Conservation (phyloP, 2,888 invertebrate genomes). For the Alloplasta piceator region DNA sequence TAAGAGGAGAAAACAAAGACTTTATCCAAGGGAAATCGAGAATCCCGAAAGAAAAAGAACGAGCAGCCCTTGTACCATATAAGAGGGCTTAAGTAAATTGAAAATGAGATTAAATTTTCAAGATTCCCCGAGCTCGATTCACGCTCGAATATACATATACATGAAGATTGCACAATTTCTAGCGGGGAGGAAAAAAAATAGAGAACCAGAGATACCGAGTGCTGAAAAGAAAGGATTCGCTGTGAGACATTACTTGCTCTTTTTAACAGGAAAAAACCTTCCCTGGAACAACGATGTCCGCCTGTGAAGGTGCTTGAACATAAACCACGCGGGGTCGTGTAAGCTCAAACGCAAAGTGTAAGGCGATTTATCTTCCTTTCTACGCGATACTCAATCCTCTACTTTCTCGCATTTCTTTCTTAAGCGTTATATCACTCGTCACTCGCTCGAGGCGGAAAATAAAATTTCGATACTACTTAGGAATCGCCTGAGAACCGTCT, state of each 20-base stretch:
- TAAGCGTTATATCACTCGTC: neutral
- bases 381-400: neutral
- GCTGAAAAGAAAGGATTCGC: conserved; percentile 35
- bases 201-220: conserved; percentile 29
- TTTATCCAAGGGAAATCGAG: conserved; percentile 62
- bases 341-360: neutral
- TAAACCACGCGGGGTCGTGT: neutral
- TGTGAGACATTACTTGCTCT: conserved; percentile 1
- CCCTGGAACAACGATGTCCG: neutral
- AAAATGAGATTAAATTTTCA: conserved; percentile 79
- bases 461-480: neutral
- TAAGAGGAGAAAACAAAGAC: conserved; percentile 48
- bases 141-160: conserved; percentile 2
- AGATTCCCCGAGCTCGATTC: conserved; percentile 45
- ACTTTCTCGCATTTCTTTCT: neutral
- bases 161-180: conserved; percentile 16
- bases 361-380: conserved; percentile 20
- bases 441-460: neutral
- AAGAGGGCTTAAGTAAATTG: conserved; percentile 78
- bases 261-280: neutral
- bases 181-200: conserved; percentile 3
- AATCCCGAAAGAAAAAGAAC: conserved; percentile 39
- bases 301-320: neutral
- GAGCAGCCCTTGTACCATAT: conserved; percentile 66
- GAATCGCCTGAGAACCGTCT: neutral